Evolutionary conservation across 2,888 invertebrate genomes (phyloP).

Genomic region (Lutraria lutraria): DNA sequence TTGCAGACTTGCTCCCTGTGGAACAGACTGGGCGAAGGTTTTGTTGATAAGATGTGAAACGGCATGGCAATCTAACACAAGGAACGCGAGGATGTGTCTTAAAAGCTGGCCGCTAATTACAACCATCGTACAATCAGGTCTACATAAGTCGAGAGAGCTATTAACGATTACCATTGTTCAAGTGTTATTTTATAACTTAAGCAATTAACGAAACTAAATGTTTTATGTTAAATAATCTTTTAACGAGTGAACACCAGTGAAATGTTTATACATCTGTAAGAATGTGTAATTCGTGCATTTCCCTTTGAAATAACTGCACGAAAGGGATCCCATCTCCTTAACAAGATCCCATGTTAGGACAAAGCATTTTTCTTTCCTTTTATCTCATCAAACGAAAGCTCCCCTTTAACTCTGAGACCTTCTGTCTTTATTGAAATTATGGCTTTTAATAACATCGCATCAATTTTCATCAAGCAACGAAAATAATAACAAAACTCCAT

Average conservation of each 20-base stretch:
- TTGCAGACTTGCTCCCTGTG: no score
- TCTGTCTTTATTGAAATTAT: conserved; percentile 52
- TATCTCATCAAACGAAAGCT: conserved; percentile 35
- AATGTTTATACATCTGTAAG: not conserved
- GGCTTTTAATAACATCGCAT: conserved; percentile 50
- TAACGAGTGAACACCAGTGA: no score
- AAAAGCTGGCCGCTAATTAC: no score
- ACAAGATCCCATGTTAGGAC: conserved; percentile 4
- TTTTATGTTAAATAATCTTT: not conserved
- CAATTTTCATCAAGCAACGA: conserved; percentile 51
- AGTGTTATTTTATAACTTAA: not conserved
- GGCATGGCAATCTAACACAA: no score
- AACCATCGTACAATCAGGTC: no score
- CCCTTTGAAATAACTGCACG: not conserved
- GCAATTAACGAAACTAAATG: not conserved
- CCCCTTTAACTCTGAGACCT: conserved; percentile 8
- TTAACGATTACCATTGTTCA: no score
- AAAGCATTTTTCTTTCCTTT: not conserved
- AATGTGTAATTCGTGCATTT: not conserved
- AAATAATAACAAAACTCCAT: conserved; percentile 58
- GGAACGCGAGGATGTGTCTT: no score
- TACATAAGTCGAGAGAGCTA: no score
- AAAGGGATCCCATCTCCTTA: conserved; percentile 12
- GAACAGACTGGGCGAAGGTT: no score
- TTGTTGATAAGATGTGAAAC: no score